Conservation (phyloP, 2,797 vertebrate species). For the Coreius guichenoti region DNA sequence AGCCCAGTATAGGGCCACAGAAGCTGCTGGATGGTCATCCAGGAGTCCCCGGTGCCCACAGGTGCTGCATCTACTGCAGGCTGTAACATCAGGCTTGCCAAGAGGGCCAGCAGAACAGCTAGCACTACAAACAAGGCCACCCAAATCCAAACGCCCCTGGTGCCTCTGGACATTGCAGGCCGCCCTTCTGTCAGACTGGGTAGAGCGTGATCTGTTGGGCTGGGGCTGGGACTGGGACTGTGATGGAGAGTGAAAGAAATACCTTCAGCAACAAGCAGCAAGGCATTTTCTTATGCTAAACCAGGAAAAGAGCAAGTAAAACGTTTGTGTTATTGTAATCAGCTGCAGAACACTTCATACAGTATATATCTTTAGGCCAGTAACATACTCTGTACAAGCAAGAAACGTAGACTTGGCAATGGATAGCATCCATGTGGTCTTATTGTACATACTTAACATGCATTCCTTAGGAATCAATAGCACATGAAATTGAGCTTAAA, state of each 20-base stretch:
- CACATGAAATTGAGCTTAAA: background rate
- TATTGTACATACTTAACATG: background rate
- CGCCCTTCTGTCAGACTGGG: constrained; percentile 66
- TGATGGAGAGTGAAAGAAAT: constrained; percentile 43
- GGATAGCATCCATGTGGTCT: background rate
- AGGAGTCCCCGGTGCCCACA: constrained; percentile 86
- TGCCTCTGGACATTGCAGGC: constrained; percentile 71
- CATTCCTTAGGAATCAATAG: background rate
- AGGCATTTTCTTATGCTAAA: background rate
- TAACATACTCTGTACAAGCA: constrained; percentile 13
- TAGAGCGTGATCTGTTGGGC: constrained; percentile 65
- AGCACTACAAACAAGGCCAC: constrained; percentile 81
- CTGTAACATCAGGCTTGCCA: constrained; percentile 87
- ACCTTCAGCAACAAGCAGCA: background rate
- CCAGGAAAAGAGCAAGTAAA: background rate
- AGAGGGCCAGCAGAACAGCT: constrained; percentile 84
- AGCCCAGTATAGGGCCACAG: constrained; percentile 91
- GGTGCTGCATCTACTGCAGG: constrained; percentile 87
- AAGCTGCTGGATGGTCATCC: constrained; percentile 90
- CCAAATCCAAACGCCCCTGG: constrained; percentile 82
- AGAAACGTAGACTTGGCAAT: background rate
- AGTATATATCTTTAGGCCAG: background rate
- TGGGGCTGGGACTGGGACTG: constrained; percentile 66
- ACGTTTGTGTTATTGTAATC: background rate
- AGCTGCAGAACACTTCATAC: background rate